Percentiles rank a stretch among this genome's conserved stretches.
Evolutionary conservation across 2,113 vertebrate genomes (phyloP).

Genomic region (Ginglymostoma cirratum): DNA sequence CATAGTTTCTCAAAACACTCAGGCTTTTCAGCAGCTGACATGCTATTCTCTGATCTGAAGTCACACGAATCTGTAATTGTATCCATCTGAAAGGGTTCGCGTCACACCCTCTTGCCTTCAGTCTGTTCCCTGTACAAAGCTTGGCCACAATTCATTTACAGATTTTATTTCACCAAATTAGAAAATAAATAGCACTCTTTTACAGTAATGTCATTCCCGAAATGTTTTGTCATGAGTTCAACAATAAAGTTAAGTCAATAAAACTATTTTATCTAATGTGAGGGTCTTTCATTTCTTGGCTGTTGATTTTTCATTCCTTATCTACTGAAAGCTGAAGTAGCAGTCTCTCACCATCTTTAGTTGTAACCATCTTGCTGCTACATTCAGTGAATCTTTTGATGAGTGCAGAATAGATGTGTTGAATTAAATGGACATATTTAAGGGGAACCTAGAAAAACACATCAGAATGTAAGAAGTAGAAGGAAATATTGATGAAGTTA

Average conservation of each 20-base stretch:
- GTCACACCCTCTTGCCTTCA: not conserved
- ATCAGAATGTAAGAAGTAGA: not conserved
- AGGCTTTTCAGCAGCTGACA: constrained; percentile 45
- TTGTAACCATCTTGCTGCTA: not conserved
- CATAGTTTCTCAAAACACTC: constrained; percentile 38
- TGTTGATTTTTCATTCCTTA: not conserved
- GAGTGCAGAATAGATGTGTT: not conserved
- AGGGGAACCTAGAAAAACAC: not conserved
- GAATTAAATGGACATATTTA: not conserved
- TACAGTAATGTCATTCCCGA: not conserved
- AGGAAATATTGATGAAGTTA: not conserved
- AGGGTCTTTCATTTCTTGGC: not conserved
- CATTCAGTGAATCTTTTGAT: not conserved
- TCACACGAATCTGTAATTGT: constrained; percentile 11
- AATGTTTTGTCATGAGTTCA: not conserved
- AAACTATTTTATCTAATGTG: not conserved
- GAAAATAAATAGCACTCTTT: not conserved
- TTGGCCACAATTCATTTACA: not conserved
- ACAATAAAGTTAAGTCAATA: not conserved
- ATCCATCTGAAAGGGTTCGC: not conserved
- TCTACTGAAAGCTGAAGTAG: not conserved
- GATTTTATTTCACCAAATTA: not conserved
- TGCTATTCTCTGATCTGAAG: constrained; percentile 42
- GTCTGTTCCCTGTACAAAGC: not conserved
- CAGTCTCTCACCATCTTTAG: not conserved